A percentile compares a stretch with the other conserved stretches of the same genome.
phyloP scores from a whole-genome alignment of 2,888 invertebrate genomes.

The Syritta pipiens region DNA sequence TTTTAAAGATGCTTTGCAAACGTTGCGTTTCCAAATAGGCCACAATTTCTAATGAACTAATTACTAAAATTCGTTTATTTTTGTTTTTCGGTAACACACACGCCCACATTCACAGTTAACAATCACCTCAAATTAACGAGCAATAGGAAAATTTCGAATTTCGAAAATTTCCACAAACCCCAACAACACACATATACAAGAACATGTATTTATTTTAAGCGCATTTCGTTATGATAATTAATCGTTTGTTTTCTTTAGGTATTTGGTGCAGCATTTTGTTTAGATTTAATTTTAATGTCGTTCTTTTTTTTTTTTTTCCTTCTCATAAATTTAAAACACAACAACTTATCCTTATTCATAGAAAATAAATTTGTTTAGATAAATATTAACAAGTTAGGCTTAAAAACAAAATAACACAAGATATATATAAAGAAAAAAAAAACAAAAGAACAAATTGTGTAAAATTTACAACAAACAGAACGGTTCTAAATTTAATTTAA shows the following conservation, averaged over 20 bases:
- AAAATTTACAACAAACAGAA: too few relatives aligned
- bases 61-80: too few relatives aligned
- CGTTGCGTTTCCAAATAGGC: too few relatives aligned
- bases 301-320: constrained; percentile 15
- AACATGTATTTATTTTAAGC: constrained; percentile 23
- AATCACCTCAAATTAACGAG: not conserved
- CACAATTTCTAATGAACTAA: too few relatives aligned
- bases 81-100: too few relatives aligned
- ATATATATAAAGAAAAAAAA: constrained; percentile 39
- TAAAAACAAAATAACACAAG: constrained; percentile 19
- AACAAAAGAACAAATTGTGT: too few relatives aligned
- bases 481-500: constrained; percentile 50
- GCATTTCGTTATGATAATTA: constrained; percentile 16
- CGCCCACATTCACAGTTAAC: too few relatives aligned
- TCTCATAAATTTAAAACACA: constrained; percentile 42
- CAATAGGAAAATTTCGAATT: not conserved
- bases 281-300: too few relatives aligned
- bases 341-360: constrained; percentile 47
- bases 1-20: too few relatives aligned
- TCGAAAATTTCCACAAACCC: not conserved
- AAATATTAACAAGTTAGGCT: constrained; percentile 41
- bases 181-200: not conserved
- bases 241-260: constrained; percentile 51
- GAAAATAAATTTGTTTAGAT: constrained; percentile 58
- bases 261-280: constrained; percentile 68